Evolutionary conservation across 2,113 vertebrate genomes (phyloP).

Genomic region (Tringa solitaria): DNA sequence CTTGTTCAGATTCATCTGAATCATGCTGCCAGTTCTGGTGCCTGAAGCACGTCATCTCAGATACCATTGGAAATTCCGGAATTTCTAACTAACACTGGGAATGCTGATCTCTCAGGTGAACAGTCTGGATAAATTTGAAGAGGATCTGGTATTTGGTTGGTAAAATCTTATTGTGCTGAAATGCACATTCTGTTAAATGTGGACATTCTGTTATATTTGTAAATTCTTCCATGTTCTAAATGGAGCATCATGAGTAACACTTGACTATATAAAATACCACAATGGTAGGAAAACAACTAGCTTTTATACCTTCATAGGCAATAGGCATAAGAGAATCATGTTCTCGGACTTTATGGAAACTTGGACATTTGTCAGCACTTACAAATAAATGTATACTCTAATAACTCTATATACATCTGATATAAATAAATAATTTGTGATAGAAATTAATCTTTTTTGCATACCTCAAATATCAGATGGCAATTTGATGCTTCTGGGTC

Average conservation of each 20-base stretch:
- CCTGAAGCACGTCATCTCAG: neutral
- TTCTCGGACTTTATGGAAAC: neutral
- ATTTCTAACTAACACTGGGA: neutral
- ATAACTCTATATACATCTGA: neutral
- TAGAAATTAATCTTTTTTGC: slow-evolving; percentile 17
- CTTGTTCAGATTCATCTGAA: too few relatives aligned
- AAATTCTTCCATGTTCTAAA: neutral
- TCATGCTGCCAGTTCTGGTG: neutral
- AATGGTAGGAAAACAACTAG: neutral
- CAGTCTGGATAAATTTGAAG: neutral
- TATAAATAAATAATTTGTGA: neutral
- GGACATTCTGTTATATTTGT: neutral
- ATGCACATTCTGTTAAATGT: neutral
- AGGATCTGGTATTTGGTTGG: neutral
- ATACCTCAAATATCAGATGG: slow-evolving; percentile 22
- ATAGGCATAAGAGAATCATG: neutral
- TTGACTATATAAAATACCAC: neutral
- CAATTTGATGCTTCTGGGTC: slow-evolving; percentile 22
- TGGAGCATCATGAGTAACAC: neutral
- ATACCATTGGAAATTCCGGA: neutral
- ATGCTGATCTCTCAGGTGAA: neutral
- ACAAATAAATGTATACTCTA: neutral
- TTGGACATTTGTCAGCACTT: neutral
- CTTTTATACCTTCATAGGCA: neutral
- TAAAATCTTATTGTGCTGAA: neutral